Evolutionary conservation across 2,113 vertebrate species (phyloP).

Genomic region (Crotalus tigris): DNA sequence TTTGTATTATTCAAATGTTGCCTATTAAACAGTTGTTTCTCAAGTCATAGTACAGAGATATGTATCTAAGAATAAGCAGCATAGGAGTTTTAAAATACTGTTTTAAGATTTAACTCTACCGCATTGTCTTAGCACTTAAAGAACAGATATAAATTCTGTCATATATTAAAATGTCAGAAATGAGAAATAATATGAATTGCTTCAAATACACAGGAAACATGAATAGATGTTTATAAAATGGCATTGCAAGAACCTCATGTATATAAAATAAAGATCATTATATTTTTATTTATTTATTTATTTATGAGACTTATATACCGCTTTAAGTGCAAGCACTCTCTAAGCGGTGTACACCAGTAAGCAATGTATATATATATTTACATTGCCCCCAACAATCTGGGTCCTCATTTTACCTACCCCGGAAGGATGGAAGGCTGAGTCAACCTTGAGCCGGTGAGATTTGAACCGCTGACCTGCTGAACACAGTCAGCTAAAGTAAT

Average conservation of each 20-base stretch:
- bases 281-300: too few species aligned
- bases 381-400: too few species aligned
- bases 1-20: conserved; percentile 71
- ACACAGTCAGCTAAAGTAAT: too few species aligned
- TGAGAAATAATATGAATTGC: conserved; percentile 47
- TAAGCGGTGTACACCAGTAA: too few species aligned
- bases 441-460: too few species aligned
- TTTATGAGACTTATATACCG: too few species aligned
- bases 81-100: conserved; percentile 59
- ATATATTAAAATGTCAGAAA: conserved; percentile 60
- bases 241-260: background rate
- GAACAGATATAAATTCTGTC: conserved; percentile 43
- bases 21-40: conserved; percentile 67
- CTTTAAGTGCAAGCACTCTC: too few species aligned
- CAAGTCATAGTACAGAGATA: conserved; percentile 54
- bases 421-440: too few species aligned
- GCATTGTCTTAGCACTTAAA: conserved; percentile 58
- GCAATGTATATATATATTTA: too few species aligned
- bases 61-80: conserved; percentile 58
- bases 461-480: too few species aligned
- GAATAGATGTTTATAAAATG: conserved; percentile 32
- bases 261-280: background rate
- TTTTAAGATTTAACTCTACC: conserved; percentile 56
- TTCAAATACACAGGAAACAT: conserved; percentile 37
- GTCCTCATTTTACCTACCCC: too few species aligned